Evolutionary conservation across 2,888 invertebrate genomes (phyloP), one percentile per base, ranked within the genome.

Genomic region (Cephus nigrinus): DNA sequence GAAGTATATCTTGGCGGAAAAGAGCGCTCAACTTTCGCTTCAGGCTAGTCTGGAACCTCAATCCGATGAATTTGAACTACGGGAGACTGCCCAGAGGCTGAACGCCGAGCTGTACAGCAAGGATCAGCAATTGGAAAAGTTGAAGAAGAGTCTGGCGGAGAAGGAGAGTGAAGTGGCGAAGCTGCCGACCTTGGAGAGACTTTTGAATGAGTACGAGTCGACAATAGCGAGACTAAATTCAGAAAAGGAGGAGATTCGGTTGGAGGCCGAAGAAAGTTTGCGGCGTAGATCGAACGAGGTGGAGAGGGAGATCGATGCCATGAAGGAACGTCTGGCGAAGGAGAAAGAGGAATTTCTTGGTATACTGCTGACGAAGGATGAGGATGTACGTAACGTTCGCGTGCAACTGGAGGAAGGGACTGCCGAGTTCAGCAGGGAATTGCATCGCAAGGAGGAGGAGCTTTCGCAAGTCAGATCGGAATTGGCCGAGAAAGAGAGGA

Each of bases 201-300:
- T 86, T 0, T 83, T 83, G 0, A 82, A 82, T 4, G 85, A 88
- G 31, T 86, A 83, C 31, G 85, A 78, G 36, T 79, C 81, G 0
- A 81, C 80, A 0, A 77, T 89, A 11, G 83, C 86, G 15, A 82
- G 77, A 12, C 76, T 90, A 1, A 81, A 36, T 33, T 80, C 83
- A 12, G 89, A 89, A 73, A 90, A 88, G 32, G 87, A 89, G 32
- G 81, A 83, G 23, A 79, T 83, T 11, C 78, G 83, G n/a, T 75
- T 72, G 68, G 81, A 88, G 5, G 86, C 85, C 1, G 80, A 86
- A 69, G 84, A 85, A 35, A 79, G 79, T 12, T 15, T 90, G n/a
- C 79, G 79, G 33, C 15, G 87, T 35, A 76, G 73, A 75, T 35
- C 72, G 40, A 68, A n/a, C 2, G 78, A 76, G 12, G 40, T 73